phyloP scores from a whole-genome alignment of 2,113 vertebrate species.

The Etheostoma cragini region DNA sequence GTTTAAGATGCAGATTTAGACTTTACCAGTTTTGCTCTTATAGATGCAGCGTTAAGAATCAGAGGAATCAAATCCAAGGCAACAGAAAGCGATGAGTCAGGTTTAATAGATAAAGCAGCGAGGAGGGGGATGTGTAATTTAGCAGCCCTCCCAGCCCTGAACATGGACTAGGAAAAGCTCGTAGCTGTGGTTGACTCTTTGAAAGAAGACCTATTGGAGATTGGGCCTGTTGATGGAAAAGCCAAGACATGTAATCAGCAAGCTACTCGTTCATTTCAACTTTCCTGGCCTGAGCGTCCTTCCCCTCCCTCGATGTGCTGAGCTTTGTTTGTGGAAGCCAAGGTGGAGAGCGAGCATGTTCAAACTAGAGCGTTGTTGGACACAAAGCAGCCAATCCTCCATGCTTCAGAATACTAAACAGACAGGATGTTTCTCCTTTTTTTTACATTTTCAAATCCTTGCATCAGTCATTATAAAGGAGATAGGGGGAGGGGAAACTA shows the following conservation, averaged over 20 bases:
- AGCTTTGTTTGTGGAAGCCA: conserved; percentile 62
- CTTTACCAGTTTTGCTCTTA: neutral
- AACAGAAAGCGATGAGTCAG: conserved; percentile 21
- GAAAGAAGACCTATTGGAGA: conserved; percentile 51
- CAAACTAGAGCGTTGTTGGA: conserved; percentile 59
- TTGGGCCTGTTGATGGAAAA: conserved; percentile 58
- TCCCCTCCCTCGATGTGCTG: conserved; percentile 45
- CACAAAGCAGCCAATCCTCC: conserved; percentile 19
- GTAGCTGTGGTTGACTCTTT: conserved; percentile 57
- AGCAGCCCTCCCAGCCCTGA: conserved; percentile 28
- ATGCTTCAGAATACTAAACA: conserved; percentile 22
- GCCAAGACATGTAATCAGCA: conserved; percentile 72
- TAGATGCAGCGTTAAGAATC: neutral
- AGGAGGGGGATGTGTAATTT: conserved; percentile 14
- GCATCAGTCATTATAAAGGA: conserved; percentile 15
- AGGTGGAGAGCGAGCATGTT: conserved; percentile 57
- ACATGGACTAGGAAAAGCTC: conserved; percentile 36
- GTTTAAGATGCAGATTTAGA: neutral
- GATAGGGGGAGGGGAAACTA: conserved; percentile 32
- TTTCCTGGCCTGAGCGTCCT: conserved; percentile 64
- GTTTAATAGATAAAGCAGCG: conserved; percentile 6
- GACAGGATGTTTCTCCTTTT: neutral
- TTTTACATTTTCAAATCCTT: conserved; percentile 18
- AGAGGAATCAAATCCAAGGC: conserved; percentile 5
- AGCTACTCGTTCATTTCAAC: conserved; percentile 72